Base-by-base conservation (phyloP, 1,140 invertebrate genomes). In the Hetaerina americana region DNA sequence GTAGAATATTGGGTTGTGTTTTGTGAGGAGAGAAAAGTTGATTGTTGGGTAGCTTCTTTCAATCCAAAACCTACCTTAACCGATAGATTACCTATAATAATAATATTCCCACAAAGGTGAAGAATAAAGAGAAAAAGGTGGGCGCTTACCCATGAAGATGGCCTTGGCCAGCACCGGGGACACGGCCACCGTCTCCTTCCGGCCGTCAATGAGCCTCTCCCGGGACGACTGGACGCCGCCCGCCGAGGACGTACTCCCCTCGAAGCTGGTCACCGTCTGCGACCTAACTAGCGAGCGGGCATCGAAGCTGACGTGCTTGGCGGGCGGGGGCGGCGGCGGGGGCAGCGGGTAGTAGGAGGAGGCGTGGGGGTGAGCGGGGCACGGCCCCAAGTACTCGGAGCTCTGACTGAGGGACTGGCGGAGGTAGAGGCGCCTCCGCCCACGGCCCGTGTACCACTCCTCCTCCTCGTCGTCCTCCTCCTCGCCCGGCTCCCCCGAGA, bases 221-320 rank as follows among this genome's bases (percentile, higher is more conserved):
- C 90, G 89, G 76, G 88, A 90, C 66, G 86, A 83, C 5, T 88
- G 81, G 69, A 80, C 79, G 18, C 78, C 81, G 6, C 31, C 31
- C 31, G 31, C 6, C 31, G 31, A 40, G 31, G 31, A 8, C 31
- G 31, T 40, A 74, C 87, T 83, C 80, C 90, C 87, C 71, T 93
- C 91, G 75, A 93, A 92, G 1, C 91, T 92, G 5, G 90, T 91
- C 69, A 93, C 78, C 0, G 92, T 93, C 75, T 93, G 90, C 0
- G 91, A 93, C 28, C 91, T 85, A 24, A 71, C 57, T 26, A 76
- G 72, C 22, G 77, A 78, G 0, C 77, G 76, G 12, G 76, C 76
- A 72, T 93, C 93, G 78, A 96, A 96, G 77, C 92, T 95, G 28
- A 96, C 94, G 79, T 95, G 93, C 79, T 95, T 95, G 73, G 40